phyloP scores from a whole-genome alignment of 53 echinoderm and acorn worm species.

The Zoroaster sp. region DNA sequence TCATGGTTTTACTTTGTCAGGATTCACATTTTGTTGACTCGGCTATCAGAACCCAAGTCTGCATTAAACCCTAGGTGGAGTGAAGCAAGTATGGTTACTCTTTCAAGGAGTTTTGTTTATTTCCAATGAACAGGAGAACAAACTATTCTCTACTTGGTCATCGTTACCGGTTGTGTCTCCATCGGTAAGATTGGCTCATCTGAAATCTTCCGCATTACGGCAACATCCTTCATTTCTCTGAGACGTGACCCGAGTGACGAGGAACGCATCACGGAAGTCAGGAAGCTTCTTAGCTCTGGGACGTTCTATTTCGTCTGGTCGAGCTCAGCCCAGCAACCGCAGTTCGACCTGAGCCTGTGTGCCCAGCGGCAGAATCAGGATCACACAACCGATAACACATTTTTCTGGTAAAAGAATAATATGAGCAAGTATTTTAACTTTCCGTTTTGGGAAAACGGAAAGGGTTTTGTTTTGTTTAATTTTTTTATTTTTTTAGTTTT shows the following conservation, averaged over 20 bases:
- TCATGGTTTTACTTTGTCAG: too few relatives aligned
- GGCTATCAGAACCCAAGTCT: too few relatives aligned
- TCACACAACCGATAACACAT: constrained; percentile 89
- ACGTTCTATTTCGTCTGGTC: constrained; percentile 98
- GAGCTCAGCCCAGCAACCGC: background rate
- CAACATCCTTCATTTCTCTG: constrained; percentile 86
- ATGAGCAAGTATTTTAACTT: too few relatives aligned
- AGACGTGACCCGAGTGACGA: constrained; percentile 79
- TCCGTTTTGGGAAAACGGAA: too few relatives aligned
- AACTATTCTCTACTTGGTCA: constrained; percentile 75
- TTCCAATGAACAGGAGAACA: constrained; percentile 61
- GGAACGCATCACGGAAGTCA: constrained; percentile 81
- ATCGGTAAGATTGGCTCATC: constrained; percentile 86
- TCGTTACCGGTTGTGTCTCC: constrained; percentile 89
- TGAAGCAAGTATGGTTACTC: too few relatives aligned
- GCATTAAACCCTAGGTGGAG: too few relatives aligned
- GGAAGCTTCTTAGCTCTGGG: constrained; percentile 94
- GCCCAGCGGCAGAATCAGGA: constrained; percentile 90
- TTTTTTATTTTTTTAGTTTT: too few relatives aligned
- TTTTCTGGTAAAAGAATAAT: constrained; percentile 90
- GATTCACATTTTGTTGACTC: too few relatives aligned
- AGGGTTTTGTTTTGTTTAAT: too few relatives aligned
- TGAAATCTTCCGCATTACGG: constrained; percentile 88
- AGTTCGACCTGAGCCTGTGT: constrained; percentile 92
- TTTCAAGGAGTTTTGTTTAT: background rate